Conservation (phyloP, 2,888 invertebrate genomes). For the Dryobotodes eremita region DNA sequence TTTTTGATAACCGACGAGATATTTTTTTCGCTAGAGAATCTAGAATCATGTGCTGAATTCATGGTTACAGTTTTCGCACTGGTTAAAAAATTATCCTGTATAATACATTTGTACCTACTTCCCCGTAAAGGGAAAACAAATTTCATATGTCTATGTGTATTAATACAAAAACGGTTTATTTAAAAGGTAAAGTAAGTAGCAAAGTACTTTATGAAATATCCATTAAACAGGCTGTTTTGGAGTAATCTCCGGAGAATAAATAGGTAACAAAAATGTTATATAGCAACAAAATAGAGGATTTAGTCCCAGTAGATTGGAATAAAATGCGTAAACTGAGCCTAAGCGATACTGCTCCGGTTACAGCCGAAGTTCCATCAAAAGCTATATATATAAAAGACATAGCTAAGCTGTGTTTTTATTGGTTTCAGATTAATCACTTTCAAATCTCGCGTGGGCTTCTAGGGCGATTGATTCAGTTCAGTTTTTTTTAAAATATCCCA, state of each 20-base stretch:
- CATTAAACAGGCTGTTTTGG: constrained; percentile 50
- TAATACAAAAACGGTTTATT: constrained; percentile 32
- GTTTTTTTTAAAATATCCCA: constrained; percentile 21
- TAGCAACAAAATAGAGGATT: constrained; percentile 40
- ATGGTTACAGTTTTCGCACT: no score
- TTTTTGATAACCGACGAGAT: no score
- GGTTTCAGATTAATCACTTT: constrained; percentile 19
- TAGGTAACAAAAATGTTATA: constrained; percentile 47
- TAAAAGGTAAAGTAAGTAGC: constrained; percentile 17
- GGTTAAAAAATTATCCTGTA: no score
- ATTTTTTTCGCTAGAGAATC: no score
- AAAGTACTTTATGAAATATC: constrained; percentile 51
- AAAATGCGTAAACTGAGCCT: constrained; percentile 32
- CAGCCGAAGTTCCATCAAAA: constrained; percentile 21
- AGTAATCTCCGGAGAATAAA: constrained; percentile 49
- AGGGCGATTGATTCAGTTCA: not conserved
- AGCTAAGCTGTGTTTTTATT: constrained; percentile 1
- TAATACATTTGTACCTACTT: not conserved
- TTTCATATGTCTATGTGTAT: not conserved
- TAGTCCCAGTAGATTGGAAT: constrained; percentile 39
- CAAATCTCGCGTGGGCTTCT: not conserved
- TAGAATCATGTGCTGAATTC: no score
- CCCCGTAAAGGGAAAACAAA: not conserved
- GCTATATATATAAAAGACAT: not conserved
- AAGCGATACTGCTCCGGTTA: constrained; percentile 21